Evolutionary conservation across 2,113 vertebrate species (phyloP).

Genomic region (Gobius niger): DNA sequence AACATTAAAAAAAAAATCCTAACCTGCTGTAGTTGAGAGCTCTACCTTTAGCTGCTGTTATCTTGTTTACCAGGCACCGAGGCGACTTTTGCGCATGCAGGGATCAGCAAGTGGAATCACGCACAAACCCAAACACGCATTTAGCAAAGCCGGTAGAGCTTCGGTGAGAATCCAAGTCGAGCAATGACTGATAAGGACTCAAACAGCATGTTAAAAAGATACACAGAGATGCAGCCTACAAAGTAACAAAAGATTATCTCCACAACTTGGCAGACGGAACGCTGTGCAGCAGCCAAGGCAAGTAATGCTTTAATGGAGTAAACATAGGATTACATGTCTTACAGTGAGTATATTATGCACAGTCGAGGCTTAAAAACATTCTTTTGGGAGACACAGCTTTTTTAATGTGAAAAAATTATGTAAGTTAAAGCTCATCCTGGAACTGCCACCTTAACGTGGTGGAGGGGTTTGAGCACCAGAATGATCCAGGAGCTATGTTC

Average conservation of each 20-base stretch:
- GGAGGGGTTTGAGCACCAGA: too few relatives aligned
- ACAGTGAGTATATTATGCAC: too few relatives aligned
- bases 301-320: background rate
- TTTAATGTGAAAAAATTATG: background rate
- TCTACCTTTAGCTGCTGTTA: conserved; percentile 7
- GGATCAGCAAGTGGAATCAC: conserved; percentile 3
- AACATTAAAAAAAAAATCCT: background rate
- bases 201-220: background rate
- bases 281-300: background rate
- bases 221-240: background rate
- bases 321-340: too few relatives aligned
- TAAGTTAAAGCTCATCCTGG: too few relatives aligned
- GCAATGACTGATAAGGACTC: background rate
- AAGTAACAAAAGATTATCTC: background rate
- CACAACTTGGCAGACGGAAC: background rate
- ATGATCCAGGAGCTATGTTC: too few relatives aligned
- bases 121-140: conserved; percentile 5
- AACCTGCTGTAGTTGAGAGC: background rate
- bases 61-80: conserved; percentile 6
- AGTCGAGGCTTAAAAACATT: too few relatives aligned
- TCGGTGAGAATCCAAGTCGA: background rate
- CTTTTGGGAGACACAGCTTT: too few relatives aligned
- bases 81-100: background rate
- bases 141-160: conserved; percentile 1
- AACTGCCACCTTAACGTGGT: too few relatives aligned